Percentiles rank a stretch among this genome's conserved stretches.
phyloP scores from a whole-genome alignment of 2,113 vertebrate species.

The Mohoua ochrocephala region DNA sequence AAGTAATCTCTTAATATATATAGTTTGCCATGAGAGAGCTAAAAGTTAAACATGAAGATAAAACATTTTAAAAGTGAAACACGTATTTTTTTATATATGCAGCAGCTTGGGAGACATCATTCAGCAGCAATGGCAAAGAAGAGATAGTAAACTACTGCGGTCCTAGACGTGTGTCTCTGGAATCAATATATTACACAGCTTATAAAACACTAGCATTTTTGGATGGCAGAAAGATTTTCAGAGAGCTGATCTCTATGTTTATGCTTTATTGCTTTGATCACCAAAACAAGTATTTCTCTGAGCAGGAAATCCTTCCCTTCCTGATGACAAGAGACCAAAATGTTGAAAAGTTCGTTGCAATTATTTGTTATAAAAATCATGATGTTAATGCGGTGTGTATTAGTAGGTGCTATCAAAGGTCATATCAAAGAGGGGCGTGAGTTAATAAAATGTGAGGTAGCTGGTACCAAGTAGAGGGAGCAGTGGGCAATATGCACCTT shows the following conservation, averaged over 20 bases:
- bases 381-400: not conserved
- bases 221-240: not conserved
- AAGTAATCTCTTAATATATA: not conserved
- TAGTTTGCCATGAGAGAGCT: not conserved
- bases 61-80: not conserved
- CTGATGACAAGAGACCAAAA: not conserved
- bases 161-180: not conserved
- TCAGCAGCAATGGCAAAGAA: not conserved
- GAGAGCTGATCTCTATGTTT: not conserved
- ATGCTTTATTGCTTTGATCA: not conserved
- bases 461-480: not conserved
- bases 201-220: not conserved
- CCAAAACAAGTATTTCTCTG: not conserved
- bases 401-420: not conserved
- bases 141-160: not conserved
- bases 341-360: not conserved
- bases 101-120: not conserved
- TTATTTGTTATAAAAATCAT: not conserved
- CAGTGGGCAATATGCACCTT: not conserved
- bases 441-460: not conserved
- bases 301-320: not conserved
- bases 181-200: not conserved
- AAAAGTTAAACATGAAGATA: not conserved
- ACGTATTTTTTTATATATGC: not conserved
- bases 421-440: not conserved